A percentile compares a stretch with the other conserved stretches of the same genome.
Conservation (phyloP, 2,888 invertebrate species). For the Scrobipalpa atriplicella region DNA sequence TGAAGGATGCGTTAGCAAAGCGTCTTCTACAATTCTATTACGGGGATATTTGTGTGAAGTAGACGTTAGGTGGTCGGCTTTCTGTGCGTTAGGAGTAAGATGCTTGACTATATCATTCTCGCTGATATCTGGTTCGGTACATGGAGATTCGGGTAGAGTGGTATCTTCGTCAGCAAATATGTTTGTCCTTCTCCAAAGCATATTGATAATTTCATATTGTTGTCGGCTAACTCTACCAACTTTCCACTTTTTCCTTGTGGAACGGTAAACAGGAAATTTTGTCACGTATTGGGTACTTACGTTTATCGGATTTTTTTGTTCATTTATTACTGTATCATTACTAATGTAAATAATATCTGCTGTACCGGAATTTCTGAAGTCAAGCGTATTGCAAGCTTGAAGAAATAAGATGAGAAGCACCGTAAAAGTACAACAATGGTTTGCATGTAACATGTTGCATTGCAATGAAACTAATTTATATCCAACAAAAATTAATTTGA, state of each 20-base stretch:
- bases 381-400: neutral
- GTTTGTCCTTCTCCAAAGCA: slow-evolving; percentile 64
- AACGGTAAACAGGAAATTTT: neutral
- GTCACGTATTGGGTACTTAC: slow-evolving; percentile 8
- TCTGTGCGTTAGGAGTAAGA: neutral
- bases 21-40: neutral
- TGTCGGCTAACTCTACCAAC: slow-evolving; percentile 56
- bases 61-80: neutral
- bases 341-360: slow-evolving; percentile 1
- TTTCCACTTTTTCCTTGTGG: slow-evolving; percentile 48
- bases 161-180: slow-evolving; percentile 42
- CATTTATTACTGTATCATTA: neutral
- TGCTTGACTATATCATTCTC: neutral
- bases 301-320: neutral
- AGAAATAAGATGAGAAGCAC: neutral
- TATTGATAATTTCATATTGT: slow-evolving; percentile 64
- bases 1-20: slow-evolving; percentile 31
- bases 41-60: neutral
- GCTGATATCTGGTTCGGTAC: neutral
- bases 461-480: neutral
- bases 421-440: neutral
- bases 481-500: neutral
- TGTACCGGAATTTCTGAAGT: neutral
- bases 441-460: neutral
- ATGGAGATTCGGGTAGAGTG: neutral